Evolutionary conservation across 2,888 invertebrate genomes (phyloP), one percentile per base, ranked within the genome.

Genomic region (Pheosia gnoma): DNA sequence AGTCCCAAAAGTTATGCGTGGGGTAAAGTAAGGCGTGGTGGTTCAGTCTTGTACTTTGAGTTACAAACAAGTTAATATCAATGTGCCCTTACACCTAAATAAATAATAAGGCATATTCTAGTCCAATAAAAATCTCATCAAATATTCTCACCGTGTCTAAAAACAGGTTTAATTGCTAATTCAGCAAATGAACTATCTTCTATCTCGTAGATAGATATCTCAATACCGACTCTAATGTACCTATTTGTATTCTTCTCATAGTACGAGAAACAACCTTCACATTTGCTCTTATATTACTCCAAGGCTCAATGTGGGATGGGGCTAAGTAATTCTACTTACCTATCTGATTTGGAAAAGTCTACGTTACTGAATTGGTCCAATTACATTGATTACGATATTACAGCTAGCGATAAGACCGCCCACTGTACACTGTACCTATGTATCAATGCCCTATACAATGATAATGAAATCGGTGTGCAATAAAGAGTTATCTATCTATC

Each of bases 261-360:
- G 51, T 25, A 51, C 7, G 9, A 51, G 8, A 8, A 8, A 25
- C 51, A 51, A 51, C 51, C 25, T 51, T 38, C 45, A 57, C 11
- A 11, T 36, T 61, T 8, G 13, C 52, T 45, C 58, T 59, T 60
- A 62, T 56, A 60, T 65, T 58, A 62, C 51, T 60, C 43, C 36
- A 57, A 58, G 57, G 57, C 7, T 51, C 13, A 45, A 58, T n/a
- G 58, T 66, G 7, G 53, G 55, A 47, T 5, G 10, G 45, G n/a
- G 45, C 65, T 41, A 65, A 58, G 55, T 57, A 63, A 63, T 66
- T 62, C 56, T 45, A 55, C 62, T 58, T 66, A 51, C 10, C 25
- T 62, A 62, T 49, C 47, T 49, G 39, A 38, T 58, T 8, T 51
- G 25, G 51, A 25, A 51, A 51, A 51, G 25, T 25, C 7, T 51